These are phyloP conservation scores for Xiphorhynchus erythropygius DNA, from an alignment of 2,797 vertebrate genomes.

Conservation along the genomic window DNA sequence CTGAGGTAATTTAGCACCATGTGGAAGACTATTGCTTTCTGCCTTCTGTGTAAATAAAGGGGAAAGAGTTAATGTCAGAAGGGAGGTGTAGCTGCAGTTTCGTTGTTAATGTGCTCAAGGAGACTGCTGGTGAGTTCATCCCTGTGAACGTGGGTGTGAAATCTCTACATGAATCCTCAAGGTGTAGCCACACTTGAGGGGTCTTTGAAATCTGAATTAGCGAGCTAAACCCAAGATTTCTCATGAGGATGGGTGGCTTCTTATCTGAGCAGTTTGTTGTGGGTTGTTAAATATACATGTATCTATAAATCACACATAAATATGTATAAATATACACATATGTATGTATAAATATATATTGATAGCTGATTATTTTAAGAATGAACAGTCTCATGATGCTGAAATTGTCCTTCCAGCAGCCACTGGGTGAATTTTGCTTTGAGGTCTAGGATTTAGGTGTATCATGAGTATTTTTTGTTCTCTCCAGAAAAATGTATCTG, in stretches of 20 bases:
- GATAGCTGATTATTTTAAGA: not conserved
- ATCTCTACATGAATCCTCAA: not conserved
- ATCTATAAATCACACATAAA: not conserved
- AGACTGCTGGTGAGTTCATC: not conserved
- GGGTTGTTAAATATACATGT: not conserved
- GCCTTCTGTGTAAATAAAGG: not conserved
- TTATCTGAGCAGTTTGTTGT: not conserved
- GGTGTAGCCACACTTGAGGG: not conserved
- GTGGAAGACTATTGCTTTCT: not conserved
- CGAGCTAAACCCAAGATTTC: not conserved
- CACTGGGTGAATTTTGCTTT: not conserved
- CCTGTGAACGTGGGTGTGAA: not conserved
- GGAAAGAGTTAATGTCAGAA: not conserved
- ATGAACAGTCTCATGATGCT: not conserved
- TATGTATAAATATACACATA: not conserved
- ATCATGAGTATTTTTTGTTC: not conserved
- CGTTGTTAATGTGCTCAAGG: not conserved
- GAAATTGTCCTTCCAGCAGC: not conserved
- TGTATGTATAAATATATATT: not conserved
- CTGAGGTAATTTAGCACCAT: not conserved
- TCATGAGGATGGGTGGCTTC: not conserved
- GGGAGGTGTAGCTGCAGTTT: not conserved
- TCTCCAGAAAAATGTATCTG: not conserved
- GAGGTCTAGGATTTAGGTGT: not conserved
- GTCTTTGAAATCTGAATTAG: not conserved